Evolutionary conservation across 2,797 vertebrate genomes (phyloP).

Genomic region (Heterohyrax brucei): DNA sequence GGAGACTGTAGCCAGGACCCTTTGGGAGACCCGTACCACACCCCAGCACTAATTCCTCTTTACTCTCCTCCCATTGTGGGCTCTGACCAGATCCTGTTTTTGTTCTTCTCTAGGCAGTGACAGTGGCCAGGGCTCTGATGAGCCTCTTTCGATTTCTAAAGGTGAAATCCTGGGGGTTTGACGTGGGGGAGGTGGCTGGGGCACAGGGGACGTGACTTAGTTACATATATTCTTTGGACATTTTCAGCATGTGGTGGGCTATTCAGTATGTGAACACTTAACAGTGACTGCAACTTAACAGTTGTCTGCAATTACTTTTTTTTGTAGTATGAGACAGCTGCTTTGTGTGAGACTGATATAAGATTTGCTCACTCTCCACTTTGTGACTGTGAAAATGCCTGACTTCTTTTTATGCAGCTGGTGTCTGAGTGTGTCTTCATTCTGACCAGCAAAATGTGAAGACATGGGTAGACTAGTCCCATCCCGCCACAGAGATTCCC

Average conservation of each 20-base stretch:
- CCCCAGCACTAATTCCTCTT: background rate
- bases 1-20: background rate
- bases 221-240: background rate
- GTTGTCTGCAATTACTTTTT: background rate
- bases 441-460: too few species aligned
- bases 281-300: background rate
- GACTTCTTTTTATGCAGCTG: background rate
- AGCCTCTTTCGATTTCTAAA: background rate
- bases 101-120: background rate
- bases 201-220: background rate
- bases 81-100: background rate
- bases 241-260: too few species aligned
- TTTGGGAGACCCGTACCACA: background rate
- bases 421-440: background rate
- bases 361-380: background rate
- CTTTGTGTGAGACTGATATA: background rate
- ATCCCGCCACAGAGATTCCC: background rate
- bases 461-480: background rate
- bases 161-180: background rate
- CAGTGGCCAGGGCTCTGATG: background rate
- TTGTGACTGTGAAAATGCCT: background rate
- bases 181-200: too few species aligned
- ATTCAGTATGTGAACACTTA: background rate
- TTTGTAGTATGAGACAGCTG: background rate
- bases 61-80: background rate